Percentiles rank a stretch among this genome's conserved stretches.
These are phyloP conservation scores for Takifugu bimaculatus DNA, from an alignment of 2,113 vertebrate species.

Conservation along the genomic window DNA sequence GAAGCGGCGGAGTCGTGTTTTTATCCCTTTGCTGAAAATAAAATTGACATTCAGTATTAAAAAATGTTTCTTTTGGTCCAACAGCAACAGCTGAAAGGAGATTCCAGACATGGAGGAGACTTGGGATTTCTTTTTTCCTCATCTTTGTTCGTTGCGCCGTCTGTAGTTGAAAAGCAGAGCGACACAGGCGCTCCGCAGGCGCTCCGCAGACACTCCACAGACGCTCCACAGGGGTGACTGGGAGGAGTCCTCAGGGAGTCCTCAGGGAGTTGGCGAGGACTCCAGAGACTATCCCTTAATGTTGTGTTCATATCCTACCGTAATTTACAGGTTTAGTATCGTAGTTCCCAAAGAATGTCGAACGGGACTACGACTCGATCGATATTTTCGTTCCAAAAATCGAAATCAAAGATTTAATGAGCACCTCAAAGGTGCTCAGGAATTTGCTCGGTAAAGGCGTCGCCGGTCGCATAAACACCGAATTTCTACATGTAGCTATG, in stretches of 20 bases:
- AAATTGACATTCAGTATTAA: slow-evolving; percentile 71
- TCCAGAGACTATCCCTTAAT: neutral
- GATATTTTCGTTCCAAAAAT: too few relatives aligned
- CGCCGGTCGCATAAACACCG: too few relatives aligned
- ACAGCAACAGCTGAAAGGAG: neutral
- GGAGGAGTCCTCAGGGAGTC: slow-evolving; percentile 10
- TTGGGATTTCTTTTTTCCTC: slow-evolving; percentile 14
- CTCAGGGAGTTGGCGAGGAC: slow-evolving; percentile 8
- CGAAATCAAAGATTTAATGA: too few relatives aligned
- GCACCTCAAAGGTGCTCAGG: too few relatives aligned
- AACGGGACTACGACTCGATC: too few relatives aligned
- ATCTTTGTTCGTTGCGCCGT: slow-evolving; percentile 41
- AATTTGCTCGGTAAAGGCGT: too few relatives aligned
- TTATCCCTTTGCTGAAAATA: slow-evolving; percentile 74
- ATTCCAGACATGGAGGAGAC: neutral
- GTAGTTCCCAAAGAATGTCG: too few relatives aligned
- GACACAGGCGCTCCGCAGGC: slow-evolving; percentile 38
- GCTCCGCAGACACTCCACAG: neutral
- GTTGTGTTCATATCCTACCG: neutral
- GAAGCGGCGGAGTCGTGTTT: slow-evolving; percentile 67
- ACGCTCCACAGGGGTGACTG: slow-evolving; percentile 12
- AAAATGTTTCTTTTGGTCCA: slow-evolving; percentile 1
- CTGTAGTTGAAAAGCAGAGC: slow-evolving; percentile 57
- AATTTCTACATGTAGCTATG: too few relatives aligned
- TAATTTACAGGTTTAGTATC: too few relatives aligned